Conservation (phyloP, 2,888 invertebrate genomes). For the Ceramica pisi region DNA sequence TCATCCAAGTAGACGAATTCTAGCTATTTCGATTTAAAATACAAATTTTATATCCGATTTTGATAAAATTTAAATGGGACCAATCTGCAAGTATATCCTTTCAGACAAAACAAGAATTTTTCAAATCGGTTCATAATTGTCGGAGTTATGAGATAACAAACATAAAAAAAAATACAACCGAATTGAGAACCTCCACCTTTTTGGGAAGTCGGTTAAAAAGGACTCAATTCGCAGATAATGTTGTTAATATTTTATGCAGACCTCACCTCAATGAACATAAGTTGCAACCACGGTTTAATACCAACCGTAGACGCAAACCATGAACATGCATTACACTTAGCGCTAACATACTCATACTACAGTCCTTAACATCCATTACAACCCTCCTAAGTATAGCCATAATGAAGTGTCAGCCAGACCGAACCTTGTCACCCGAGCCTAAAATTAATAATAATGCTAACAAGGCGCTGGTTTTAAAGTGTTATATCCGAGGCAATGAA, state of each 20-base stretch:
- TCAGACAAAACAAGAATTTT: too few relatives aligned
- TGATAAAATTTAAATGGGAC: too few relatives aligned
- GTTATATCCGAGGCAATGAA: constrained; percentile 73
- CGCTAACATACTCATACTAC: constrained; percentile 58
- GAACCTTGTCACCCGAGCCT: constrained; percentile 63
- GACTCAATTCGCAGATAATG: too few relatives aligned
- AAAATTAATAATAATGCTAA: constrained; percentile 69
- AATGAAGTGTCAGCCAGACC: constrained; percentile 65
- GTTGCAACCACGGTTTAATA: background rate
- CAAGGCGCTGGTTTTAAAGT: constrained; percentile 68
- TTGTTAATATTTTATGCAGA: background rate
- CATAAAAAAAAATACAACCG: too few relatives aligned
- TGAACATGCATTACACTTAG: constrained; percentile 48
- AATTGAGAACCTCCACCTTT: too few relatives aligned
- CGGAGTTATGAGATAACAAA: too few relatives aligned
- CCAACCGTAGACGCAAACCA: constrained; percentile 22
- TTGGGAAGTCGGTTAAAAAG: too few relatives aligned
- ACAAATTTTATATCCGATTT: too few relatives aligned
- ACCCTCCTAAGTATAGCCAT: constrained; percentile 61
- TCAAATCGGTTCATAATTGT: too few relatives aligned
- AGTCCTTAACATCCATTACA: constrained; percentile 57
- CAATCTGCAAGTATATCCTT: too few relatives aligned
- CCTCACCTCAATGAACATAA: background rate
- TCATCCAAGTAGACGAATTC: too few relatives aligned
- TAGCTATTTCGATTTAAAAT: too few relatives aligned